Conservation (phyloP, 2,113 vertebrate species). For the Anseranas semipalmata region DNA sequence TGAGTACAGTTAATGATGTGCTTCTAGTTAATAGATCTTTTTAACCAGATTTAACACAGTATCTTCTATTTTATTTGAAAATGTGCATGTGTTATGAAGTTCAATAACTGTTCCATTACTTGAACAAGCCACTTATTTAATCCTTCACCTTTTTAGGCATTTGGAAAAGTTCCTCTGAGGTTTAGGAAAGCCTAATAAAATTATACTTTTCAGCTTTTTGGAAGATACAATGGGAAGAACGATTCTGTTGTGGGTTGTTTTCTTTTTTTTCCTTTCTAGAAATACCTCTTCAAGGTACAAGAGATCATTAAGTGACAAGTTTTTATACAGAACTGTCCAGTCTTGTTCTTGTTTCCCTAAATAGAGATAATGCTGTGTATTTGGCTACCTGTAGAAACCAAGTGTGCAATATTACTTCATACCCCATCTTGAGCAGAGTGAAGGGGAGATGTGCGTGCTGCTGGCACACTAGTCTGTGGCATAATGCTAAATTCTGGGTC, state of each 20-base stretch:
- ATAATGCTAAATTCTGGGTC: neutral
- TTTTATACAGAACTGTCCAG: neutral
- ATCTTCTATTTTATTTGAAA: neutral
- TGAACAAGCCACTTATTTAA: neutral
- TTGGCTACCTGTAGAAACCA: neutral
- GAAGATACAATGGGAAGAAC: neutral
- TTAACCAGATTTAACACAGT: neutral
- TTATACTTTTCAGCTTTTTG: neutral
- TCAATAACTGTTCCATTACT: neutral
- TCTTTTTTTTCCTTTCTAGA: neutral
- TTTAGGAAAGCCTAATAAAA: neutral
- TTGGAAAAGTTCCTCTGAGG: neutral
- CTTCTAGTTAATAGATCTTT: neutral
- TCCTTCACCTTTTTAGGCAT: neutral
- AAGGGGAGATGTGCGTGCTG: neutral
- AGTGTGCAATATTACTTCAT: fast-evolving
- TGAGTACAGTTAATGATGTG: neutral
- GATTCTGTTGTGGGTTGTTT: neutral
- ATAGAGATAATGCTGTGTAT: neutral
- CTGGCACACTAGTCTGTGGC: neutral
- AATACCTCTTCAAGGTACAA: neutral
- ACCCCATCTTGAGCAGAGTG: neutral
- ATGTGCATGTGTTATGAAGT: neutral
- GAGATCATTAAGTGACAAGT: neutral
- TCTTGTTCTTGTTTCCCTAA: neutral